Conservation (phyloP, 2,113 vertebrate genomes). For the Elephantulus edwardii region DNA sequence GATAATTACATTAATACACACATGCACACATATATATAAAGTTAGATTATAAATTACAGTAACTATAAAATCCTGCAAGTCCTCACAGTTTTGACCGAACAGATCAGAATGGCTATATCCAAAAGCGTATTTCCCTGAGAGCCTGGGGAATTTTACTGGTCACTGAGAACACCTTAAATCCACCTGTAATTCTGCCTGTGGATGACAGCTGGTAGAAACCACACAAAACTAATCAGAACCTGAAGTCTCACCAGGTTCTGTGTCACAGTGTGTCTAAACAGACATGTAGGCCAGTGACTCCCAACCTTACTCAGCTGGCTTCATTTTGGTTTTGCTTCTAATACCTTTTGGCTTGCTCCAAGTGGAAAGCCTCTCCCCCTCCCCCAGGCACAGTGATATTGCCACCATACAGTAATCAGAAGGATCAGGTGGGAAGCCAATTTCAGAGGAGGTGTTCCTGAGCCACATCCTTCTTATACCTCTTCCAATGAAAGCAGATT, state of each 20-base stretch:
- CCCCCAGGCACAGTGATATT: not conserved
- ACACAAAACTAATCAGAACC: not conserved
- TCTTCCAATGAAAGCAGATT: not conserved
- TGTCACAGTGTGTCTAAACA: too few species aligned
- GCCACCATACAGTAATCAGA: not conserved
- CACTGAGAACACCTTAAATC: not conserved
- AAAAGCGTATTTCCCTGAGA: not conserved
- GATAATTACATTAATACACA: not conserved
- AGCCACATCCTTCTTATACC: not conserved
- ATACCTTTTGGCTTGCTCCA: not conserved
- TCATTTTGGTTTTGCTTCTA: not conserved
- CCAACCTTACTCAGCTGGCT: not conserved
- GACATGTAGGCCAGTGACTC: not conserved
- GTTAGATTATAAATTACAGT: not conserved
- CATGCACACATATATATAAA: not conserved
- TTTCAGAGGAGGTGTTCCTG: not conserved
- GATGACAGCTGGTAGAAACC: not conserved
- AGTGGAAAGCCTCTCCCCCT: not conserved
- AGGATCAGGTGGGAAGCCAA: not conserved
- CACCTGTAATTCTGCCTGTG: not conserved
- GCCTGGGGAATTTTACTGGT: not conserved
- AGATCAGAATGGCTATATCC: not conserved
- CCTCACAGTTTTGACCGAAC: slow-evolving; percentile 9
- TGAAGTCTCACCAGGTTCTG: too few species aligned
- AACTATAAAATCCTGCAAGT: not conserved